Base-by-base conservation (phyloP, 2,888 invertebrate genomes). In the Glyphotaelius pellucidus region DNA sequence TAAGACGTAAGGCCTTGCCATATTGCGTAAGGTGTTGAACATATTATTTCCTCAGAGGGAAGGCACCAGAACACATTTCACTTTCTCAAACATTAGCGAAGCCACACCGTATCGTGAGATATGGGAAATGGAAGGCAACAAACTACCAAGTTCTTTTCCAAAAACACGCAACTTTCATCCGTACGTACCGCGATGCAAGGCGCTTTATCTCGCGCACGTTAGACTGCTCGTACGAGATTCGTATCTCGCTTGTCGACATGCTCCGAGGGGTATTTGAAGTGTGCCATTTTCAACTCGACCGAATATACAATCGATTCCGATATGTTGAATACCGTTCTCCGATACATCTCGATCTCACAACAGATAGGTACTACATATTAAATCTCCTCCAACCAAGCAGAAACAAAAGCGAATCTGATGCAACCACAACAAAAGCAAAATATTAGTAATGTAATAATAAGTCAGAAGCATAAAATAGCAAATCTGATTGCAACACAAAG, bases 21-120 rank as follows among this genome's bases (percentile, higher is more conserved):
- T 35, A 80, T 89, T 89, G 79, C 79, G 88, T 35, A 67, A 89
- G 35, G 79, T 25, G 87, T 19, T 42, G 79, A 47, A 85, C 30
- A 87, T 38, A 85, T 67, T 67, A 85, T 84, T 89, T 47, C 90
- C 83, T 67, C 80, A 42, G 80, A 85, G 90, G 83, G 90, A 83
- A 80, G 87, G 90, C 84, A 79, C 67, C 84, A 90, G 35, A 42
- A 84, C 80, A 83, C 32, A 81, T 31, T 90, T 92, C 92, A 92
- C 92, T 92, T 92, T 92, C 92, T 67, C 92, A 67, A 80, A 86
- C 90, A 90, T 88, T 92, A 80, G 80, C 81, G 67, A 38, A 90
- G 35, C 32, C 81, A 89, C 86, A 90, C 84, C 90, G 92, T 92
- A 90, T 89, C 92, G 89, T 90, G 89, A 92, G 90, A 92, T 90